phyloP scores from a whole-genome alignment of 2,113 vertebrate species.

The Cervus canadensis region DNA sequence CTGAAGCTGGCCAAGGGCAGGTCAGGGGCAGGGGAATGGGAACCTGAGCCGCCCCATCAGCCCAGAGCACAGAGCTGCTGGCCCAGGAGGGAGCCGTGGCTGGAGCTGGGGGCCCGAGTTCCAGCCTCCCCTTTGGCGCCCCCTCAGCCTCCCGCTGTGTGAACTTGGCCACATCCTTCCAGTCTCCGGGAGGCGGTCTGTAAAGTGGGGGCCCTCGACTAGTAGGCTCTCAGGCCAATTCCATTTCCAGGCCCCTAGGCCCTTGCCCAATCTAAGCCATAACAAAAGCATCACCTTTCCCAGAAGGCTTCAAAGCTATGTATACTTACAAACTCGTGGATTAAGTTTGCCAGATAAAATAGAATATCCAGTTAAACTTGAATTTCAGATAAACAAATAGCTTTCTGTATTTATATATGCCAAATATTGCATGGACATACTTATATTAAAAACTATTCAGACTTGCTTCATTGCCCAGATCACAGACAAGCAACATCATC shows the following conservation, averaged over 20 bases:
- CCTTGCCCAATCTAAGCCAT: not conserved
- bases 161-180: conserved; percentile 30
- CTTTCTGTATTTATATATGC: not conserved
- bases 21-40: conserved; percentile 71
- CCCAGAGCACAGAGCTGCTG: conserved; percentile 14
- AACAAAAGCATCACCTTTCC: not conserved
- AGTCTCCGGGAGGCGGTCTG: not conserved
- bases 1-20: conserved; percentile 72
- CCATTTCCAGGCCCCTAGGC: not conserved
- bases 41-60: conserved; percentile 56
- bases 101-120: not conserved
- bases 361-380: not conserved
- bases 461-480: not conserved
- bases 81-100: not conserved
- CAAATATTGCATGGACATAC: not conserved
- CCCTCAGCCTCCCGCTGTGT: not conserved
- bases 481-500: not conserved
- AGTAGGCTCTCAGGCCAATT: not conserved
- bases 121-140: not conserved
- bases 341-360: not conserved
- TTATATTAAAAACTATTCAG: not conserved
- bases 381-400: conserved; percentile 1
- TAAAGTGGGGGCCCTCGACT: not conserved
- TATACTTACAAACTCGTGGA: not conserved
- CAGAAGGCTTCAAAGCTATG: not conserved